Evolutionary conservation across 2,888 invertebrate species (phyloP), one percentile per base, ranked within the genome.

Genomic region (Aproaerema taeniolella): DNA sequence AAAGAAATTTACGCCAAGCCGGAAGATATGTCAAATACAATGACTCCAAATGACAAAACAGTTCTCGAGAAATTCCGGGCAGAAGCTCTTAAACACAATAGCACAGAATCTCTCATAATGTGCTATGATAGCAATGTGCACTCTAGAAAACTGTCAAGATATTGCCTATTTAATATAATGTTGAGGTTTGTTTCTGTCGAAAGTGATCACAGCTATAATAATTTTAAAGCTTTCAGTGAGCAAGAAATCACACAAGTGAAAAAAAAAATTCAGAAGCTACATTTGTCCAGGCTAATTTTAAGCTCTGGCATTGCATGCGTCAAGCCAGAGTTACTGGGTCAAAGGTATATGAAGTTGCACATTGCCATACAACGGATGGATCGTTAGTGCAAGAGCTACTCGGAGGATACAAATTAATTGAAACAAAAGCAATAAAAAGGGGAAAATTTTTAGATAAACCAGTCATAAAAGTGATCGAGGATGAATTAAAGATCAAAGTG

Each of bases 391-490:
- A 30, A 30, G 12, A 3, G 13, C n/a, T 30, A 12, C 8, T 30
- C 3, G 30, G 30, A 7, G 30, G 30, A 11, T 11, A 11, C 9
- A 30, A 30, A 9, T 11, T 30, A 3, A 11, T 13, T 12, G 30
- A 30, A 13, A 30, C 30, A 12, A 30, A 13, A 5, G 30, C 30
- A 11, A 30, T 13, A 3, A 30, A 30, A 12, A 11, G 12, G 13
- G 30, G 12, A 13, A 5, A 30, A n/a, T 3, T 13, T 2, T 20
- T 45, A 10, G 36, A 41, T 11, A 32, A 36, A 11, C 7, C 31
- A 10, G 43, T 44, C 0, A 17, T 44, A 1, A 15, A 15, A 20
- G 14, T 41, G 31, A 11, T 38, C 7, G 31, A 41, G 16, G 12
- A 14, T 9, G 14, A 16, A 11, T 9, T 38, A 2, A n/a, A 33